phyloP scores from a whole-genome alignment of 2,797 vertebrate genomes.

The Chrysocyon brachyurus region DNA sequence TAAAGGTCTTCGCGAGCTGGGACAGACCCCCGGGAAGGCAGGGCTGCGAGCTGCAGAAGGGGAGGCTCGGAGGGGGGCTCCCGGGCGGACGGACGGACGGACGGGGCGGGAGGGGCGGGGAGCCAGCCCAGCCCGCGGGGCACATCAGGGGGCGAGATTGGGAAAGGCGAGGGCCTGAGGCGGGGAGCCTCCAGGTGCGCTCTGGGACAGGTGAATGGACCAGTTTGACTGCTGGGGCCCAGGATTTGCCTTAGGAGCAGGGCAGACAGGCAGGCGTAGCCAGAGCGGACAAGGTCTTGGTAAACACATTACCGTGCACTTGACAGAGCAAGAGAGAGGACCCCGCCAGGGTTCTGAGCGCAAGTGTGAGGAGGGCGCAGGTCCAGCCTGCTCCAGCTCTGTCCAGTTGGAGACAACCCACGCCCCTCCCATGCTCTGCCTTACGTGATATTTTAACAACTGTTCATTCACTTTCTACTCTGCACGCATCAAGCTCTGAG shows the following conservation, averaged over 20 bases:
- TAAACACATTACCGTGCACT: background rate
- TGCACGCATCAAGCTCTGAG: background rate
- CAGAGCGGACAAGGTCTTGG: background rate
- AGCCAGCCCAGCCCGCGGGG: background rate
- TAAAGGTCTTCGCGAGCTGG: background rate
- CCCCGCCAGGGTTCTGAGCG: background rate
- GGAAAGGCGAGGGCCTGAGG: slow-evolving; percentile 58
- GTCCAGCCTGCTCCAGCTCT: background rate
- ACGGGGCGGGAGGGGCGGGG: no score
- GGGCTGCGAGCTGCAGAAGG: background rate
- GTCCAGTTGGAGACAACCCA: background rate
- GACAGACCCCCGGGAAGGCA: background rate
- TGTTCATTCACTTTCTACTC: background rate
- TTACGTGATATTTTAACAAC: background rate
- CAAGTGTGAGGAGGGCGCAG: background rate
- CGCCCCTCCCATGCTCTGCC: background rate
- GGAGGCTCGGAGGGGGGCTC: background rate
- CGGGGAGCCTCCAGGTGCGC: slow-evolving; percentile 66
- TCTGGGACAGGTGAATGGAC: slow-evolving; percentile 76
- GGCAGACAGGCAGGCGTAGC: slow-evolving; percentile 60
- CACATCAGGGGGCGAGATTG: background rate
- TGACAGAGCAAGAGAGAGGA: background rate
- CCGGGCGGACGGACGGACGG: no score
- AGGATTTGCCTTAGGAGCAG: slow-evolving; percentile 49
- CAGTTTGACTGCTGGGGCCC: slow-evolving; percentile 73